phyloP scores from a whole-genome alignment of 2,797 vertebrate genomes.

The Pelodytes ibericus region DNA sequence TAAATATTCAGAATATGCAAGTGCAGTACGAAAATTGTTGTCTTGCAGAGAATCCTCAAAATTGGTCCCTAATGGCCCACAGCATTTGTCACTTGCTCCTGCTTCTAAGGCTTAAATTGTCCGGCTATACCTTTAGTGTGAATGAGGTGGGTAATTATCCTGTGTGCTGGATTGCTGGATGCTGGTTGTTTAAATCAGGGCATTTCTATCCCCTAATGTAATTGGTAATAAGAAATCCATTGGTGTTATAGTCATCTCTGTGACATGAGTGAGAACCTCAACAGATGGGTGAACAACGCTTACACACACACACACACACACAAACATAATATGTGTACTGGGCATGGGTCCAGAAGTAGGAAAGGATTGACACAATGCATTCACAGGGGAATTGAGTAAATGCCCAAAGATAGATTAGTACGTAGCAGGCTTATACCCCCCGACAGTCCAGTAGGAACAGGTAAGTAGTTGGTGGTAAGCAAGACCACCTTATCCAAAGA shows the following conservation, averaged over 20 bases:
- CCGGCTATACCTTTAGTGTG: slow-evolving; percentile 83
- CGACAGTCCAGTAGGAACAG: too few species aligned
- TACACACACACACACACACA: too few species aligned
- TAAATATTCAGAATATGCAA: slow-evolving; percentile 88
- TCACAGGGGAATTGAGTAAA: too few species aligned
- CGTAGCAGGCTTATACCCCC: too few species aligned
- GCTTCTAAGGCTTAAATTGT: slow-evolving; percentile 90
- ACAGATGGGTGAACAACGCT: neutral
- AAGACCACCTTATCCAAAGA: too few species aligned
- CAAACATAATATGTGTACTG: too few species aligned
- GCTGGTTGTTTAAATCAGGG: neutral
- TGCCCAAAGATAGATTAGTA: too few species aligned
- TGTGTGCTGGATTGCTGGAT: slow-evolving; percentile 75
- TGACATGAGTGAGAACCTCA: neutral
- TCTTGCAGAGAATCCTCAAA: slow-evolving; percentile 86
- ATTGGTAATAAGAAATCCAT: neutral
- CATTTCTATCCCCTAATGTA: neutral
- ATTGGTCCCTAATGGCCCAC: slow-evolving; percentile 90
- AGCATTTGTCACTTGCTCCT: slow-evolving; percentile 86
- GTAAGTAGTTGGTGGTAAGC: too few species aligned
- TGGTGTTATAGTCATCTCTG: neutral
- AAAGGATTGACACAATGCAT: too few species aligned
- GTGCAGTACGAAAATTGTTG: slow-evolving; percentile 87
- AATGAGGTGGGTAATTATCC: slow-evolving; percentile 87
- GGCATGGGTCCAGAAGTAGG: too few species aligned